A percentile compares a stretch with the other conserved stretches of the same genome.
phyloP scores from a whole-genome alignment of 2,888 invertebrate genomes.

The Melanargia galathea region DNA sequence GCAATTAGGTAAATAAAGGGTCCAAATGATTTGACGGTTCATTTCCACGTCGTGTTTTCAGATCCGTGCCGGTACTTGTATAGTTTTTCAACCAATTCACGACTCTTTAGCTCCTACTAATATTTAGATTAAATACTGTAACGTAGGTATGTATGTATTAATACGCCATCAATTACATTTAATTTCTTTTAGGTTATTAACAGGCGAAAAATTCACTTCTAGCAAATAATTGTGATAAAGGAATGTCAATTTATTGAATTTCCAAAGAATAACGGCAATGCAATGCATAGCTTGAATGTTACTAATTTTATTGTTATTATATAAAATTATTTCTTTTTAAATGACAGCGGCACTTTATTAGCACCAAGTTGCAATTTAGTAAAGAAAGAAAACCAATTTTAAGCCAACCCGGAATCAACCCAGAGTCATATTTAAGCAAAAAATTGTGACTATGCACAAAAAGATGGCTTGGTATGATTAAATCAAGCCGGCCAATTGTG shows the following conservation, averaged over 20 bases:
- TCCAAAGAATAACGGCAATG: constrained; percentile 2
- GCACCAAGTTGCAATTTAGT: constrained; percentile 1
- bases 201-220: background rate
- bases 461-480: too few species aligned
- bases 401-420: too few species aligned
- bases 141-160: background rate
- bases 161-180: background rate
- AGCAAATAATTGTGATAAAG: constrained; percentile 11
- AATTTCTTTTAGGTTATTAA: background rate
- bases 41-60: too few species aligned
- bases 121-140: constrained; percentile 26
- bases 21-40: too few species aligned
- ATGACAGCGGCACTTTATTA: background rate
- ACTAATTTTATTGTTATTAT: background rate
- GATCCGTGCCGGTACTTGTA: background rate
- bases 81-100: constrained; percentile 2
- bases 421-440: too few species aligned
- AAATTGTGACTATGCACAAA: too few species aligned
- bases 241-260: constrained; percentile 27
- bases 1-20: too few species aligned
- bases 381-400: background rate
- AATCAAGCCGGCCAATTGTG: too few species aligned
- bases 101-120: background rate
- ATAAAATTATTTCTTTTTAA: background rate
- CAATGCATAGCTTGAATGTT: background rate